phyloP scores from a whole-genome alignment of 2,797 vertebrate species.

The Helicolenus hilgendorfi region DNA sequence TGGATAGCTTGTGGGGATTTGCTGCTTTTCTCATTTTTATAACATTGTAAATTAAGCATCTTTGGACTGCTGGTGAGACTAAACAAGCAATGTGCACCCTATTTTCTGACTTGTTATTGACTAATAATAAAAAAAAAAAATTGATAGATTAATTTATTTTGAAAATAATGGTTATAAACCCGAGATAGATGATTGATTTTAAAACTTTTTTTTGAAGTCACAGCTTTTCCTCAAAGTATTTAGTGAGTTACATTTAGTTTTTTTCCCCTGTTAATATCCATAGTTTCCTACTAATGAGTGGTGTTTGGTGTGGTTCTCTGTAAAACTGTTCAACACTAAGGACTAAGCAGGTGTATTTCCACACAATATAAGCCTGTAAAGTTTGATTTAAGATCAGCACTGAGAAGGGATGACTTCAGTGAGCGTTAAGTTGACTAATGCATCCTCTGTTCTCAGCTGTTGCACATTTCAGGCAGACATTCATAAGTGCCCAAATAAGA shows the following conservation, averaged over 20 bases:
- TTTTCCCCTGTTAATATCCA: neutral
- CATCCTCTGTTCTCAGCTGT: neutral
- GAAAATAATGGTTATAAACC: neutral
- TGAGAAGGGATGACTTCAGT: neutral
- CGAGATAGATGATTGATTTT: neutral
- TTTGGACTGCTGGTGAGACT: neutral
- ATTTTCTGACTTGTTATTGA: neutral
- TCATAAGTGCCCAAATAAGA: neutral
- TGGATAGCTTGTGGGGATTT: neutral
- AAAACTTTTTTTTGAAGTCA: neutral
- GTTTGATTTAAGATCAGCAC: neutral
- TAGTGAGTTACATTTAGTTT: neutral
- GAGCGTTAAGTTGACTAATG: neutral
- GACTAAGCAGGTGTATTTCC: neutral
- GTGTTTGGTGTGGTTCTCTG: neutral
- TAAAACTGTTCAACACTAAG: neutral
- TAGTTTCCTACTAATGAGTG: rapidly evolving
- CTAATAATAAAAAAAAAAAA: neutral
- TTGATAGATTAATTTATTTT: neutral
- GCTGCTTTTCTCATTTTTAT: neutral
- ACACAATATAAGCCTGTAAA: neutral
- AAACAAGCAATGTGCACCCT: neutral
- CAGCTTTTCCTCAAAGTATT: neutral
- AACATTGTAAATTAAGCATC: neutral
- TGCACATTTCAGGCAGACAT: neutral